A percentile compares a stretch with the other conserved stretches of the same genome.
Conservation (phyloP, 2,888 invertebrate genomes). For the Biston stratarius region DNA sequence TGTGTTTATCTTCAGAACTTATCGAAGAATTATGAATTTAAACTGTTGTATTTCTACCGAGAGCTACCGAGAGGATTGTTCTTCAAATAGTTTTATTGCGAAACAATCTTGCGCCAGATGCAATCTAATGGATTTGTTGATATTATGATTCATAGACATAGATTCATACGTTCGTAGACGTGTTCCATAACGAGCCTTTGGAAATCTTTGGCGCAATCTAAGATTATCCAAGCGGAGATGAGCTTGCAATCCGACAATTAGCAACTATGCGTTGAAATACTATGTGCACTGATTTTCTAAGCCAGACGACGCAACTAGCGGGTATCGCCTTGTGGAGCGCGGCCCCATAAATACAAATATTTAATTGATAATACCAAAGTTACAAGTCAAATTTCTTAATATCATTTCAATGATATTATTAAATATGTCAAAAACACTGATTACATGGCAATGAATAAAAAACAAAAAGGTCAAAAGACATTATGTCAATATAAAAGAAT, state of each 20-base stretch:
- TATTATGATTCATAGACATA: conserved; percentile 18
- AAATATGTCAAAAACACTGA: too few species aligned
- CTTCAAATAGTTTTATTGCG: conserved; percentile 10
- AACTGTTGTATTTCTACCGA: conserved; percentile 13
- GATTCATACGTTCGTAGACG: background rate
- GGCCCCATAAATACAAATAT: too few species aligned
- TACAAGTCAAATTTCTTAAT: too few species aligned
- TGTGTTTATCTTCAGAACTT: conserved; percentile 14
- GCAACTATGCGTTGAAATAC: conserved; percentile 19
- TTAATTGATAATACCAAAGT: too few species aligned
- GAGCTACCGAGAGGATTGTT: conserved; percentile 3
- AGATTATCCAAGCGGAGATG: conserved; percentile 39
- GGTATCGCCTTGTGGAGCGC: conserved; percentile 4
- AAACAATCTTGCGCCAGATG: conserved; percentile 9
- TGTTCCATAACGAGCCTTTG: conserved; percentile 13
- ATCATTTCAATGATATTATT: too few species aligned
- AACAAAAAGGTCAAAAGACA: too few species aligned
- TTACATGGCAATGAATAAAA: too few species aligned
- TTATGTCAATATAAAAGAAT: too few species aligned
- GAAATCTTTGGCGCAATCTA: conserved; percentile 32
- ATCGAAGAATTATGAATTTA: conserved; percentile 11
- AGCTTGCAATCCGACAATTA: conserved; percentile 35
- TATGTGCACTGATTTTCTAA: conserved; percentile 23
- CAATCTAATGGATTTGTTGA: conserved; percentile 8
- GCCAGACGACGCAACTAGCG: conserved; percentile 29